phyloP scores from a whole-genome alignment of 2,797 vertebrate genomes.

The Hapalemur alaotrensis region DNA sequence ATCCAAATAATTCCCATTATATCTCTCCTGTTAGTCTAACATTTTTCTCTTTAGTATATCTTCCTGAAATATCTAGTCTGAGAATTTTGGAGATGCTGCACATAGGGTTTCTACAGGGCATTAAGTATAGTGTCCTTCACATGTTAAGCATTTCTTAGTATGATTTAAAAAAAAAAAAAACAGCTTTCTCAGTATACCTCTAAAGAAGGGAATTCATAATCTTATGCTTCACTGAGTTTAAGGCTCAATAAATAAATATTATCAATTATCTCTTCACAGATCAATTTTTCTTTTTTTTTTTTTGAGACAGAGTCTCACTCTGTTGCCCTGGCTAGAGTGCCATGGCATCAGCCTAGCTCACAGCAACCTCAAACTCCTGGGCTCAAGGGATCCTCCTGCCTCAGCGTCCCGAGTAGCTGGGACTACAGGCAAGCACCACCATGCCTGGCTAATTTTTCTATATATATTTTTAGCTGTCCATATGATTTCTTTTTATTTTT shows the following conservation, averaged over 20 bases:
- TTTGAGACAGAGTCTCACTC: too few species aligned
- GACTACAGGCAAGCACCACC: too few species aligned
- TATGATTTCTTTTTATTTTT: too few species aligned
- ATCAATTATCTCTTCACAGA: not conserved
- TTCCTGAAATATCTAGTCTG: not conserved
- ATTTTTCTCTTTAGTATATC: not conserved
- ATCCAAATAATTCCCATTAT: not conserved
- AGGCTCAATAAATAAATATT: not conserved
- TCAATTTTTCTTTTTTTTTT: not conserved
- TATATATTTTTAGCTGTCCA: too few species aligned
- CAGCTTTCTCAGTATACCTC: not conserved
- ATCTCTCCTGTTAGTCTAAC: not conserved
- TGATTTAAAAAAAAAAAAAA: not conserved
- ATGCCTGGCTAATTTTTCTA: too few species aligned
- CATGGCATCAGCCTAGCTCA: too few species aligned
- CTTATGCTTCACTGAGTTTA: not conserved
- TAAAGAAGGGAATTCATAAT: not conserved
- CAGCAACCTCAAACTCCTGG: too few species aligned
- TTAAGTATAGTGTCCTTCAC: not conserved
- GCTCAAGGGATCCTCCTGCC: too few species aligned
- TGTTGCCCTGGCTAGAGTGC: too few species aligned
- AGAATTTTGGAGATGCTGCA: not conserved
- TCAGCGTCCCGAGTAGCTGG: too few species aligned
- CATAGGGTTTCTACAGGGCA: not conserved
- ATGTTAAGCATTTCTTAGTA: constrained; percentile 1